phyloP scores from a whole-genome alignment of 2,113 vertebrate genomes.

The Corythoichthys haematopterus region DNA sequence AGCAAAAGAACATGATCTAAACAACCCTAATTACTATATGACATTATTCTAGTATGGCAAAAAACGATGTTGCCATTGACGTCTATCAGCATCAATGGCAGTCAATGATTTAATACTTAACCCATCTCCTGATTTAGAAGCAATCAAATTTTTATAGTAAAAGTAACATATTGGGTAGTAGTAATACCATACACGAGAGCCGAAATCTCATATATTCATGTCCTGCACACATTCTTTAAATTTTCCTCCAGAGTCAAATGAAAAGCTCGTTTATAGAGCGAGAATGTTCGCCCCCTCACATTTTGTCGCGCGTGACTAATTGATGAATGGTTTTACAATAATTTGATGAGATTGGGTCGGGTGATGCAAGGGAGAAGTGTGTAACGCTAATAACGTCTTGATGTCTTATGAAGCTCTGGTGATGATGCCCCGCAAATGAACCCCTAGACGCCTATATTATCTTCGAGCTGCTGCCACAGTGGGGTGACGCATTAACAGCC shows the following conservation, averaged over 20 bases:
- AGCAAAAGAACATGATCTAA: no score
- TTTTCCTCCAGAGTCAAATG: constrained; percentile 23
- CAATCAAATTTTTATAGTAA: no score
- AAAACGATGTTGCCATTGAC: no score
- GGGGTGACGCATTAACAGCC: constrained; percentile 45
- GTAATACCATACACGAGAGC: not conserved
- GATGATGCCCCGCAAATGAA: constrained; percentile 45
- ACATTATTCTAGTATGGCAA: no score
- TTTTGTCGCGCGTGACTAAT: constrained; percentile 56
- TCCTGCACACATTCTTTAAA: constrained; percentile 18
- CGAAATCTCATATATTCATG: constrained; percentile 14
- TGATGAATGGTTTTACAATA: constrained; percentile 58
- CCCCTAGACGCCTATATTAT: constrained; percentile 34
- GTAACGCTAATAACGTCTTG: constrained; percentile 55
- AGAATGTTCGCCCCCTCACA: constrained; percentile 47
- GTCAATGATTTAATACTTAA: no score
- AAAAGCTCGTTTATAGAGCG: constrained; percentile 28
- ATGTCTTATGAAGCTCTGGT: constrained; percentile 48
- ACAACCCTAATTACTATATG: no score
- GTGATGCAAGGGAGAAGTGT: constrained; percentile 59
- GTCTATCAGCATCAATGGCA: no score
- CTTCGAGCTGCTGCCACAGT: constrained; percentile 42
- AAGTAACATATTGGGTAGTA: no score
- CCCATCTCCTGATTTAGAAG: no score
- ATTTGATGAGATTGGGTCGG: constrained; percentile 64